Evolutionary conservation across 1,140 invertebrate genomes (phyloP), one percentile per base, ranked within the genome.

Genomic region (Drosophila prosaltans): DNA sequence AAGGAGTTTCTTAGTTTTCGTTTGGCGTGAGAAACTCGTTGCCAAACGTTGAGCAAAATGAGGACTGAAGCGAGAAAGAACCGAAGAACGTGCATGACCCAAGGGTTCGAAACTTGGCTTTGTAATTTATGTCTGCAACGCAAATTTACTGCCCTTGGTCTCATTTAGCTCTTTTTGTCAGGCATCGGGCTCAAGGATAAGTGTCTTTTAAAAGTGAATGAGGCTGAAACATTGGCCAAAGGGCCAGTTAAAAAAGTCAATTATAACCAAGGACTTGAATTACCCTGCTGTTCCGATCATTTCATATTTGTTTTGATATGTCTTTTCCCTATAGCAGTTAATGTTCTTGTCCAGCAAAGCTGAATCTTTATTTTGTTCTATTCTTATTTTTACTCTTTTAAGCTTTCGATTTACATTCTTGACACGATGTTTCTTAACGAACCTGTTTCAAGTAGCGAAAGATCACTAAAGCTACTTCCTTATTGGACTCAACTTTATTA

Each of bases 1-100:
- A 61, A 79, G 69, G 68, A 75, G 74, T 68, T 80, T 72, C 26
- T 74, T 36, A 39, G 4, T 2, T 26, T 57, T 5, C 21, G 10
- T 40, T 41, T 79, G 74, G 69, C 78, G 78, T 80, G 78, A 80
- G 78, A 80, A 80, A 76, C 61, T 66, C 64, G 39, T 41, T 39
- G 40, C 11, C 60, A 51, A 43, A 48, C 45, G 45, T 26, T 48
- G 2, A 24, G 24, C 45, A 48, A 48, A 48, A 24, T 48, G 45
- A 48, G 21, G 41, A 26, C 64, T 54, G 64, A 78, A 63, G 74
- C 73, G 58, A 79, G 59, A 78, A 78, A 79, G 62, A 77, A 61
- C 67, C 59, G 66, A 80, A 78, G 80, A 88, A 90, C 84, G 84
- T 88, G 84, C 84, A 88, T 73, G 48, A 81, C 84, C 83, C 67